Conservation (phyloP, 2,113 vertebrate genomes). For the Guaruba guarouba region DNA sequence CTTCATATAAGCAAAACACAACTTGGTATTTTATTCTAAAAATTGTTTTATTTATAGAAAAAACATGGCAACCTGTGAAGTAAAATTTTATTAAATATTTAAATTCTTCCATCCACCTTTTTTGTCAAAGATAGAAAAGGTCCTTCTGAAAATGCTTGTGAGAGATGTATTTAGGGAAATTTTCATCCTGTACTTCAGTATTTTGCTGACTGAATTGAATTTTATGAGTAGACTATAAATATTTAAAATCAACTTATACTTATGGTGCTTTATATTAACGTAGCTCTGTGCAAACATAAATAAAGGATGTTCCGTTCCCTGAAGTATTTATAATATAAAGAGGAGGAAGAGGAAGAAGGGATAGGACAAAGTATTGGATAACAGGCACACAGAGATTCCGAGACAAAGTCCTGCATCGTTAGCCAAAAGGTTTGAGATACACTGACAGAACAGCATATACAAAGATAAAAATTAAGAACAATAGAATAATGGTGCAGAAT, state of each 20-base stretch:
- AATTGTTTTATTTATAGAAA: neutral
- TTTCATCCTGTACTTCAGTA: neutral
- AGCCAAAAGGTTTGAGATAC: neutral
- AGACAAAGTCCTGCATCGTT: neutral
- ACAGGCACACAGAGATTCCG: neutral
- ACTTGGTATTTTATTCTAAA: neutral
- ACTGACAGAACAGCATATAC: neutral
- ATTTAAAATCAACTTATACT: constrained; percentile 28
- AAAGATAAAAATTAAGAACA: neutral
- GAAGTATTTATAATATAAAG: constrained; percentile 4
- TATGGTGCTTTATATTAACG: neutral
- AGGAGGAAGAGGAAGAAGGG: neutral
- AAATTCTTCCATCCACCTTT: neutral
- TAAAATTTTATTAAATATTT: constrained; percentile 18
- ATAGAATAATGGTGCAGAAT: neutral
- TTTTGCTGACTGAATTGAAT: constrained; percentile 21
- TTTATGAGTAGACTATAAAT: constrained; percentile 8
- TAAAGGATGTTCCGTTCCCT: neutral
- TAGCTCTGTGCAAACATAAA: constrained; percentile 9
- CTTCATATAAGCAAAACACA: neutral
- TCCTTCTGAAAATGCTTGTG: neutral
- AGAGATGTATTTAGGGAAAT: neutral
- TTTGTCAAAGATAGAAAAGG: neutral
- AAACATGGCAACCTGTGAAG: neutral
- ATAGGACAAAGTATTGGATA: neutral